phyloP scores from a whole-genome alignment of 1,140 invertebrate genomes.

The Micrasema minimum region DNA sequence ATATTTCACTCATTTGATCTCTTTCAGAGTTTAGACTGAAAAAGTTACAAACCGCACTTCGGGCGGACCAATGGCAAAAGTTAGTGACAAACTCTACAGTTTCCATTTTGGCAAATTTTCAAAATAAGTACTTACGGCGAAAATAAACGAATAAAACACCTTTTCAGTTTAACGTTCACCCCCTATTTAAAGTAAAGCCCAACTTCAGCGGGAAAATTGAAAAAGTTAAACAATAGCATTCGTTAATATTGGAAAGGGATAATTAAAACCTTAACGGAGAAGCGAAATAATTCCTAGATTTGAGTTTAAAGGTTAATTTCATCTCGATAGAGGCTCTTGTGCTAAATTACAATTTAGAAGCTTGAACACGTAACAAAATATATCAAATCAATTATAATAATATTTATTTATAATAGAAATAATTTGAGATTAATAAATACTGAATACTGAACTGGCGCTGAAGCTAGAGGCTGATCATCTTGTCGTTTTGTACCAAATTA shows the following conservation, averaged over 20 bases:
- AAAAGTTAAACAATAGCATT: conserved; percentile 22
- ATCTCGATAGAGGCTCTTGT: no score
- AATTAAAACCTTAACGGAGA: neutral
- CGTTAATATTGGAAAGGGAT: no score
- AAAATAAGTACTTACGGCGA: conserved; percentile 3
- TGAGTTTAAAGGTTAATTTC: no score
- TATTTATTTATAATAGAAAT: no score
- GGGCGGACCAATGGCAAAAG: neutral
- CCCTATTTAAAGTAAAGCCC: neutral
- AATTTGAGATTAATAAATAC: no score
- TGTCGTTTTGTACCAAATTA: no score
- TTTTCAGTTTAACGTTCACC: neutral
- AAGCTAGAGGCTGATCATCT: no score
- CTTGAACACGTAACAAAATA: no score
- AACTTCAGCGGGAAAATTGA: conserved; percentile 20
- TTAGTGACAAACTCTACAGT: conserved; percentile 21
- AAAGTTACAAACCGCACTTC: conserved; percentile 18
- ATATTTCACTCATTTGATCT: conserved; percentile 37
- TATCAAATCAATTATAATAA: no score
- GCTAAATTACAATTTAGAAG: no score
- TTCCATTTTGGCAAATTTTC: conserved; percentile 15
- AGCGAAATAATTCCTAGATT: neutral
- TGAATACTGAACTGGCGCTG: no score
- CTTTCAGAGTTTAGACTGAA: conserved; percentile 23
- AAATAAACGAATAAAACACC: conserved; percentile 2